These are phyloP conservation scores for Patella ulyssiponensis DNA, from an alignment of 2,888 invertebrate genomes.

Conservation along the genomic window DNA sequence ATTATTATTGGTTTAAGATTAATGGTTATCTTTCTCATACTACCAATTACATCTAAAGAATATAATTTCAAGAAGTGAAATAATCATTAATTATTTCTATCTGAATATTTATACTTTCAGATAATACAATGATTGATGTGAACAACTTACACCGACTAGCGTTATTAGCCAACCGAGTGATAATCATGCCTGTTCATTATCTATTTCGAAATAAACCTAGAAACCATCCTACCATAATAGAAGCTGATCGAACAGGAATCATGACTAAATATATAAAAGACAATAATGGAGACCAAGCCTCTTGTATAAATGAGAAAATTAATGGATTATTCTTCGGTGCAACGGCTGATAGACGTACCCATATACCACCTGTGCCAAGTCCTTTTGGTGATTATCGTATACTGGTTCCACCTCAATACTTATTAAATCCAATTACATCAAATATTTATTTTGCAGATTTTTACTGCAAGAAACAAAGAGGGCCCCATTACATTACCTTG, in stretches of 20 bases:
- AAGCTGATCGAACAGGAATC: background rate
- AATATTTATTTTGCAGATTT: slow-evolving; percentile 69
- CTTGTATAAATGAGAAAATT: slow-evolving; percentile 19
- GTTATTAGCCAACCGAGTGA: background rate
- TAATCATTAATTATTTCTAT: too few relatives aligned
- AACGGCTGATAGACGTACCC: background rate
- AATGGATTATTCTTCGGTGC: slow-evolving; percentile 22
- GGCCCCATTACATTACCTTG: slow-evolving; percentile 65
- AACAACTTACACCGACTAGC: too few relatives aligned
- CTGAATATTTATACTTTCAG: too few relatives aligned
- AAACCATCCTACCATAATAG: background rate
- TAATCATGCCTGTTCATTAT: background rate
- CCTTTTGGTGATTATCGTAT: slow-evolving; percentile 35
- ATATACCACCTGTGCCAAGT: slow-evolving; percentile 43
- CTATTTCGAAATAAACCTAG: slow-evolving; percentile 19
- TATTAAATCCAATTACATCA: slow-evolving; percentile 19
- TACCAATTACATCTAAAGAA: too few relatives aligned
- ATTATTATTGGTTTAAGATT: too few relatives aligned
- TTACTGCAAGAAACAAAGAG: slow-evolving; percentile 61
- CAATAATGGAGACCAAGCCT: slow-evolving; percentile 21
- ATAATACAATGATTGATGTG: too few relatives aligned
- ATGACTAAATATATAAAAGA: slow-evolving; percentile 23
- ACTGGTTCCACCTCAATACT: slow-evolving; percentile 28
- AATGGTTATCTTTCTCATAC: too few relatives aligned
- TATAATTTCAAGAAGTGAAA: too few relatives aligned